Percentiles rank a stretch among this genome's conserved stretches.
phyloP scores from a whole-genome alignment of 1,140 invertebrate genomes.

The Bombus polaris region DNA sequence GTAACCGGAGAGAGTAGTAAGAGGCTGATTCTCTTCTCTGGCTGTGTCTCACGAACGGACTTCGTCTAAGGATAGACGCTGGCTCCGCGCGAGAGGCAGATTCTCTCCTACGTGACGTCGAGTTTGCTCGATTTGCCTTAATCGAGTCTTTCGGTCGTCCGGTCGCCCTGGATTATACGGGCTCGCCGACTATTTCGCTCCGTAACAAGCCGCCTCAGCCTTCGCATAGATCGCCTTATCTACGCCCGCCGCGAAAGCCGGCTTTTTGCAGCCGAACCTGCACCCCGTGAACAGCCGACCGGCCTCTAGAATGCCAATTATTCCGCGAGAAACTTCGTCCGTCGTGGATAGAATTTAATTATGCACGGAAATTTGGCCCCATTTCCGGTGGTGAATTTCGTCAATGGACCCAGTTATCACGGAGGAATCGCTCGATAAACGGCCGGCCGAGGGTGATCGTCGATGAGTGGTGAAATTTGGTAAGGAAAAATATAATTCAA shows the following conservation, averaged over 20 bases:
- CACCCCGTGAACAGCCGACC: slow-evolving; percentile 1
- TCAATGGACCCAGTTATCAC: background rate
- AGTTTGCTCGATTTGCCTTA: slow-evolving; percentile 56
- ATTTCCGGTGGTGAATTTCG: background rate
- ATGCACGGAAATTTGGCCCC: slow-evolving; percentile 10
- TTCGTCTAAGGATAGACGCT: slow-evolving; percentile 32
- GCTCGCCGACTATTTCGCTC: background rate
- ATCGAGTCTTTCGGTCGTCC: slow-evolving; percentile 47
- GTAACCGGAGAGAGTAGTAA: slow-evolving; percentile 8
- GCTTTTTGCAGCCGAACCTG: slow-evolving; percentile 1
- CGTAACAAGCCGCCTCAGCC: slow-evolving; percentile 18
- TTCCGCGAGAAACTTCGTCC: slow-evolving; percentile 8
- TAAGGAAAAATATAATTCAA: background rate
- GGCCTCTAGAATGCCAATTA: slow-evolving; percentile 44
- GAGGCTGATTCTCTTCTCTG: background rate
- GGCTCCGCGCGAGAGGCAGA: slow-evolving; percentile 29
- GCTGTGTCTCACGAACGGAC: slow-evolving; percentile 20
- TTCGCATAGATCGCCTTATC: slow-evolving; percentile 48
- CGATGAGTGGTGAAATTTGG: background rate
- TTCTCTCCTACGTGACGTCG: slow-evolving; percentile 58
- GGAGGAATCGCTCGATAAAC: background rate
- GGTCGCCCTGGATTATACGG: slow-evolving; percentile 35
- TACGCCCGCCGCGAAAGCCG: background rate
- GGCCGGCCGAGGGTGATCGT: rapidly evolving
- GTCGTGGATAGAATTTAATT: slow-evolving; percentile 42